Percentiles rank a stretch among this genome's conserved stretches.
Evolutionary conservation across 2,113 vertebrate species (phyloP).

Genomic region (Nesoenas mayeri): DNA sequence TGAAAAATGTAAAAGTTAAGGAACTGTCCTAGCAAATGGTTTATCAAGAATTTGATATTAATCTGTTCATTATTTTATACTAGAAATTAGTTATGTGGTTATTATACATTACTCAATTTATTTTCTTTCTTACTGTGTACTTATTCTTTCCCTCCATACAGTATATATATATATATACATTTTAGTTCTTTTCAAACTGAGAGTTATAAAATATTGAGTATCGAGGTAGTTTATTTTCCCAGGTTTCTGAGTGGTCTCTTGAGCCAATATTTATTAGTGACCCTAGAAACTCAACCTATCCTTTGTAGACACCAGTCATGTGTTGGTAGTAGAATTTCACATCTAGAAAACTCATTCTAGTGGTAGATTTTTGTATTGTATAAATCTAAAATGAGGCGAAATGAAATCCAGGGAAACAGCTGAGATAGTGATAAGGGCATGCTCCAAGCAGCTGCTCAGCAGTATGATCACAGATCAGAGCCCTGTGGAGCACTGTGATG

Average conservation of each 20-base stretch:
- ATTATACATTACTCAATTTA: background rate
- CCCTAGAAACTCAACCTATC: background rate
- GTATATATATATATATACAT: background rate
- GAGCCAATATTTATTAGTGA: background rate
- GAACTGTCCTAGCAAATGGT: background rate
- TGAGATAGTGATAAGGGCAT: background rate
- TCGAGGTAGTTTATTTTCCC: background rate
- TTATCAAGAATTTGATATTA: background rate
- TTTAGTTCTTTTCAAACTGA: background rate
- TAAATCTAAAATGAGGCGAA: slow-evolving; percentile 3
- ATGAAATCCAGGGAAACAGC: background rate
- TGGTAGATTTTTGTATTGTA: background rate
- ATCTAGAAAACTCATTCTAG: background rate
- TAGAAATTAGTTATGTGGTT: background rate
- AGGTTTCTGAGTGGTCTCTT: accelerated
- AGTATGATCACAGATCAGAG: background rate
- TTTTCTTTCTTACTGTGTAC: background rate
- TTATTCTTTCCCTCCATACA: background rate
- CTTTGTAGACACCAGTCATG: background rate
- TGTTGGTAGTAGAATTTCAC: background rate
- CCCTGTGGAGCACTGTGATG: background rate
- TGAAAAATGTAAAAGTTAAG: background rate
- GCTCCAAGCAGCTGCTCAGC: background rate
- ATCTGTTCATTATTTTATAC: background rate
- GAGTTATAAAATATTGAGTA: background rate